Evolutionary conservation across 2,113 vertebrate species (phyloP), one percentile per base, ranked within the genome.

Genomic region (Ochotona princeps): DNA sequence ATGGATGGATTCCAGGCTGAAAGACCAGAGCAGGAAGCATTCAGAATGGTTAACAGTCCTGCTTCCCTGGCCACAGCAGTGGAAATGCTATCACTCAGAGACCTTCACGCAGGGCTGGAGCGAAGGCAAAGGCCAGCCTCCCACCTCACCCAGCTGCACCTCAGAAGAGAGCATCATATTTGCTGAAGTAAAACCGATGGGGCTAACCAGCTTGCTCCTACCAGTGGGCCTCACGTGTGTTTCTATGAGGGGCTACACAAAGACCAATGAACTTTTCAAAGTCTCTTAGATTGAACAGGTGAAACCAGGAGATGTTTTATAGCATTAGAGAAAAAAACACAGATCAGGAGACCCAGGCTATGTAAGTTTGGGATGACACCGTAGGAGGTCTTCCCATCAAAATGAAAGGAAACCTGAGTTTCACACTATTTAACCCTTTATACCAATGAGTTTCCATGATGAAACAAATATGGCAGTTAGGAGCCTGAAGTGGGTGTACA

Each of bases 401-500:
- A 81, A 70, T 7, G 11, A 51, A 95, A 70, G 26, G 18, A 78
- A 35, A 30, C 47, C 67, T 92, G 47, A 2, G 14, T 80, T 90
- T 88, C 63, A 85, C 60, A 86, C 3, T 15, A 35, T 74, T 35
- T 66, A 87, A 70, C 30, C 12, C 11, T 84, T 79, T 80, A 38
- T 87, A 89, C 5, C 88, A 91, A 54, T 88, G 47, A 87, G 89
- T 75, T 80, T 51, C 85, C 38, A 44, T 38, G 23, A 69, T 18
- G 49, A 78, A 90, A 74, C 23, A 30, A 89, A 18, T 0, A 92
- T 5, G 15, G 72, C n/a, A 69, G 3, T 35, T 63, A 44, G 30
- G 44, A 90, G 11, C 28, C 86, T 44, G 38, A 69, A 32, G 18
- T 32, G 12, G 12, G 23, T 13, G 0, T 13, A 18, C 57, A 67